A percentile compares a stretch with the other conserved stretches of the same genome.
Conservation (phyloP, 2,113 vertebrate genomes). For the Pavo muticus region DNA sequence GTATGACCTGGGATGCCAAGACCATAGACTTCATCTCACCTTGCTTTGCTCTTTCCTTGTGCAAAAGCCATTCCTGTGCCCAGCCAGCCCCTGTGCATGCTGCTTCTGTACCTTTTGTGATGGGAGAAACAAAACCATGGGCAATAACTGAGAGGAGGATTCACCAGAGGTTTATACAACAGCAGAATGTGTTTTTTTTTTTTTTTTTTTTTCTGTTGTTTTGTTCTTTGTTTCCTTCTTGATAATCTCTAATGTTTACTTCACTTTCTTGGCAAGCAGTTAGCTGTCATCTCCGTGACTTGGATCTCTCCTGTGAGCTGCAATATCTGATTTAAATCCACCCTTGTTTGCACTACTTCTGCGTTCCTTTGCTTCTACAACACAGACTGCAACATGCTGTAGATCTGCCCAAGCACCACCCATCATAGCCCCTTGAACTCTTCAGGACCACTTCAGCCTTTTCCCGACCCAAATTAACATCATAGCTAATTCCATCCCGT, state of each 20-base stretch:
- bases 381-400: rapidly evolving
- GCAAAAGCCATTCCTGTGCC: not conserved
- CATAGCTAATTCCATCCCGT: rapidly evolving
- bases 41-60: not conserved
- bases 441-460: not conserved
- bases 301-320: not conserved
- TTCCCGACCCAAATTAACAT: not conserved
- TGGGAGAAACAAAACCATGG: constrained; percentile 2
- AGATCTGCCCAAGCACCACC: rapidly evolving
- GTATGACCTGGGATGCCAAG: rapidly evolving
- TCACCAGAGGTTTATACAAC: not conserved
- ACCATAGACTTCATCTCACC: not conserved
- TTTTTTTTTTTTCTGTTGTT: not conserved
- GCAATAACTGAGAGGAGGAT: not conserved
- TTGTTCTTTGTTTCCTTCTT: constrained; percentile 11
- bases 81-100: rapidly evolving
- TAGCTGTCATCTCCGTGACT: not conserved
- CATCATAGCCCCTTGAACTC: not conserved
- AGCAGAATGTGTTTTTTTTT: not conserved
- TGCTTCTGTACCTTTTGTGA: not conserved
- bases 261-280: not conserved
- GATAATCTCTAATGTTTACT: not conserved
- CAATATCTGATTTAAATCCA: not conserved
- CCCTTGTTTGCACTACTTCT: not conserved
- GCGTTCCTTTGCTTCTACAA: not conserved